Evolutionary conservation across 2,797 vertebrate species (phyloP), one percentile per base, ranked within the genome.

Genomic region (Saxicola maurus): DNA sequence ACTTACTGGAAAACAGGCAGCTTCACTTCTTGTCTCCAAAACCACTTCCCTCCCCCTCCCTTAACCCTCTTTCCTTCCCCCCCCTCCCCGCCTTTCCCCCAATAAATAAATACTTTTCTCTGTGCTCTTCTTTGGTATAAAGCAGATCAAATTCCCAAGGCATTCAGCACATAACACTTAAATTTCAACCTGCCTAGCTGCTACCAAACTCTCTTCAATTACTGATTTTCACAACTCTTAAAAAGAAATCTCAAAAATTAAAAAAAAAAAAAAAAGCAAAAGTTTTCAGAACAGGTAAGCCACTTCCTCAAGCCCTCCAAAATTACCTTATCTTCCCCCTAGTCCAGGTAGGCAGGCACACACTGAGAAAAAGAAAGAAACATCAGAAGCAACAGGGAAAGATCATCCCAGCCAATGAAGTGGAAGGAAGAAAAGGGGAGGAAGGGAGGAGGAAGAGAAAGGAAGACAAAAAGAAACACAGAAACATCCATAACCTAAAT

Each of bases 1-100:
- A 98, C 97, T 98, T 98, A 98, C 98, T 98, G 98, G 98, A 98
- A 98, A 98, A 97, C 97, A 97, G 97, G 97, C 97, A 97, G 97
- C 97, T 97, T 97, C 97, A 96, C 97, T 97, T 97, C 97, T 98
- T 96, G 96, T 97, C 97, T 98, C 97, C 97, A 97, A 97, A 97
- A 97, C 97, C 97, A 97, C 97, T 97, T 98, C 97, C 98, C 97
- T 95, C 98, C 98, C 98, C 98, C 98, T 91, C 98, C 97, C 78
- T 96, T 92, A 94, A 91, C 96, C 96, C 94, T 95, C 94, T 96
- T 96, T 93, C 93, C 93, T 92, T 24, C 77, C 48, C 30, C 17
- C 46, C 21, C 46, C 18, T 40, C 74, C 51, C 42, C 1, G 14
- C 49, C 71, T 89, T 69, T 81, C 67, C 59, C 66, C 71, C 61